phyloP scores from a whole-genome alignment of 2,113 vertebrate species.

The Herpetotheres cachinnans region DNA sequence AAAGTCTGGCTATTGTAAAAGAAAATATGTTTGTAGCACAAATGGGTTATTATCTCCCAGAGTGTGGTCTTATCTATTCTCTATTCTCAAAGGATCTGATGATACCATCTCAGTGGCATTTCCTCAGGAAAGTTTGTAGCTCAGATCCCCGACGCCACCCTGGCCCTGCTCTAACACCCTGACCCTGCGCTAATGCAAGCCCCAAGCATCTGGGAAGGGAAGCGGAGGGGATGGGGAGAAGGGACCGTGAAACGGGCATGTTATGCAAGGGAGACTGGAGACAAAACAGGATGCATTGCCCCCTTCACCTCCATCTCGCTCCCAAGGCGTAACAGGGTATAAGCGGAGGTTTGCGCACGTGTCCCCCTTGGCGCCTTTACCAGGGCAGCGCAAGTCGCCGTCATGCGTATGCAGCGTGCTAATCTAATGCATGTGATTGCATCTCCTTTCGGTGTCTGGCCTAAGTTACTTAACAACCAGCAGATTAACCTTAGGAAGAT shows the following conservation, averaged over 20 bases:
- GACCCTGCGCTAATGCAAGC: background rate
- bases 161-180: background rate
- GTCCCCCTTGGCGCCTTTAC: accelerated
- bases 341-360: accelerated
- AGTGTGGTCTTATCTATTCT: slow-evolving; percentile 39
- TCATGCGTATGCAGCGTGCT: background rate
- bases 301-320: background rate
- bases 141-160: slow-evolving; percentile 35
- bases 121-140: slow-evolving; percentile 70
- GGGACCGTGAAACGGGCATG: background rate
- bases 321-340: accelerated
- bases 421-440: background rate
- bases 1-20: slow-evolving; percentile 1
- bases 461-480: slow-evolving; percentile 37
- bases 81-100: slow-evolving; percentile 33
- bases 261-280: background rate
- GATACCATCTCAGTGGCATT: slow-evolving; percentile 77
- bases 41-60: slow-evolving; percentile 57
- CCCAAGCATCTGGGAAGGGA: background rate
- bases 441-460: background rate
- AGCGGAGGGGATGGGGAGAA: background rate
- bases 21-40: slow-evolving; percentile 5
- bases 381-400: background rate
- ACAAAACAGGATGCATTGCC: background rate
- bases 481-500: slow-evolving; percentile 24